Percentiles rank a stretch among this genome's conserved stretches.
Conservation (phyloP, 2,797 vertebrate species). For the Mycteria americana region DNA sequence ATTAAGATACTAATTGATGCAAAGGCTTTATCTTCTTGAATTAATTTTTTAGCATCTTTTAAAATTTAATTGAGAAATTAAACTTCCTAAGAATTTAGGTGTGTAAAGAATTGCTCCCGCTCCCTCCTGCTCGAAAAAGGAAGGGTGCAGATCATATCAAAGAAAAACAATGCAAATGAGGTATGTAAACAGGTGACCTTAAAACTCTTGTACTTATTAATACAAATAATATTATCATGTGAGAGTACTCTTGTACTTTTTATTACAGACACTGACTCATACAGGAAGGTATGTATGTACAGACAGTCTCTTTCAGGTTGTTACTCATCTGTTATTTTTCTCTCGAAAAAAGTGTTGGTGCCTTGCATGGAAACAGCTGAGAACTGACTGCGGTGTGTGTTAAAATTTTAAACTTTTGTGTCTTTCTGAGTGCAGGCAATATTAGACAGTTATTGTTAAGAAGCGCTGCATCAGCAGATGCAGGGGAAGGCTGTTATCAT, state of each 20-base stretch:
- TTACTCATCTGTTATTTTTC: not conserved
- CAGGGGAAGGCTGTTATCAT: not conserved
- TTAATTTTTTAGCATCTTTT: not conserved
- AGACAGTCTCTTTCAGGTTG: not conserved
- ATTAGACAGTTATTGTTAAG: not conserved
- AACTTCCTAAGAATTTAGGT: not conserved
- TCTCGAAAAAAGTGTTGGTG: not conserved
- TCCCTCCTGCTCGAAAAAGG: not conserved
- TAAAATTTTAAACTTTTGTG: not conserved
- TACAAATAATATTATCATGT: not conserved
- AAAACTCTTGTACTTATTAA: not conserved
- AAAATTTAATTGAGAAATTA: not conserved
- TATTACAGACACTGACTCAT: not conserved
- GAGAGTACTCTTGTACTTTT: not conserved
- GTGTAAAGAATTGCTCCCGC: not conserved
- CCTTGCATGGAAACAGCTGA: not conserved
- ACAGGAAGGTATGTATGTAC: rapidly evolving
- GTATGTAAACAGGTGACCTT: not conserved
- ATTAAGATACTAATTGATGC: not conserved
- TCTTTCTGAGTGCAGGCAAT: not conserved
- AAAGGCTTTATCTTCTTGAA: not conserved
- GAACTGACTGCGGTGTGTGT: not conserved
- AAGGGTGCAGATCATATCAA: not conserved
- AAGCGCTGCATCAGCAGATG: not conserved
- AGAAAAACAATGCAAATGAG: not conserved